phyloP scores from a whole-genome alignment of 2,888 invertebrate genomes.

The Bugulina stolonifera region DNA sequence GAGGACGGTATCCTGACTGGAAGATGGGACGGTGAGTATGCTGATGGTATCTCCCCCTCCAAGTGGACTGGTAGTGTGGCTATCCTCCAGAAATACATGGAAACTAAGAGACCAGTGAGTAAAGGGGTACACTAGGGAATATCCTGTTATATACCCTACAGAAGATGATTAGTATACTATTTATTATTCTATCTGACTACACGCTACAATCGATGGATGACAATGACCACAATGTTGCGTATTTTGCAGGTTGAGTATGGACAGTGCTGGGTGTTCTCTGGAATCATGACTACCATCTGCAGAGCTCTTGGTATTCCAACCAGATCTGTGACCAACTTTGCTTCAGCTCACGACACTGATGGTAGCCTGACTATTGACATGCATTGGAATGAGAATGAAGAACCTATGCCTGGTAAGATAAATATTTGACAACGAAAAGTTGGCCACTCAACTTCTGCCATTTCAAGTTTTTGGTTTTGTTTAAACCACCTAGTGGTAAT shows the following conservation, averaged over 20 bases:
- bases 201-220: no score
- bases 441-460: no score
- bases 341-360: constrained; percentile 92
- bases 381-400: constrained; percentile 56
- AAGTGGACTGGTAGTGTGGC: constrained; percentile 83
- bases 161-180: no score
- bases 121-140: neutral
- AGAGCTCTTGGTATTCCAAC: constrained; percentile 82
- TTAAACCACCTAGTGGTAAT: no score
- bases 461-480: no score
- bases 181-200: no score
- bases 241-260: constrained; percentile 60
- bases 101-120: constrained; percentile 69
- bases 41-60: constrained; percentile 77
- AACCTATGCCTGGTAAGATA: constrained; percentile 22
- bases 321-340: constrained; percentile 78
- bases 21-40: constrained; percentile 81
- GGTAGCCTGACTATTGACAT: constrained; percentile 82
- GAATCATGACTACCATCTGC: constrained; percentile 75
- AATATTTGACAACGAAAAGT: no score
- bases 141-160: no score
- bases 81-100: constrained; percentile 77
- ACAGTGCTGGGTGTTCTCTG: constrained; percentile 89
- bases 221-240: no score
- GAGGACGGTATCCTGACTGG: constrained; percentile 80